Percentiles rank a stretch among this genome's conserved stretches.
phyloP scores from a whole-genome alignment of 1,140 invertebrate genomes.

The Triops longicaudatus region DNA sequence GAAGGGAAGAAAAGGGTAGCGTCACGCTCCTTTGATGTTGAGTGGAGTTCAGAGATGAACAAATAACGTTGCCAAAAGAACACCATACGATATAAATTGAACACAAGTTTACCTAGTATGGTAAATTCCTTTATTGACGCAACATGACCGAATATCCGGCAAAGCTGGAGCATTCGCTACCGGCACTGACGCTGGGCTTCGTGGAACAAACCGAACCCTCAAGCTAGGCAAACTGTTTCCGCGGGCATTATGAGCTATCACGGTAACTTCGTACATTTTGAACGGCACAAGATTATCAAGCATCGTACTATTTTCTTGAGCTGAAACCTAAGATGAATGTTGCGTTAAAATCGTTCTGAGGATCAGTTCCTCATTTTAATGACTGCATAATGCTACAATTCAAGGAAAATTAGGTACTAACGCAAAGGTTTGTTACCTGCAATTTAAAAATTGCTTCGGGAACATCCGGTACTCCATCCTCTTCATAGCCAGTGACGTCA shows the following conservation, averaged over 20 bases:
- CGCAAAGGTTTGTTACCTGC: neutral
- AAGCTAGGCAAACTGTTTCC: slow-evolving; percentile 65
- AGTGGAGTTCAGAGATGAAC: neutral
- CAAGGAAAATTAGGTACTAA: neutral
- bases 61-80: neutral
- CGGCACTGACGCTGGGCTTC: slow-evolving; percentile 47
- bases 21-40: neutral
- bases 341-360: slow-evolving; percentile 22
- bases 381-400: neutral
- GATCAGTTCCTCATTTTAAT: neutral
- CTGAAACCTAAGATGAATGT: slow-evolving; percentile 41
- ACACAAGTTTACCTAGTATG: slow-evolving; percentile 46
- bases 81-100: slow-evolving; percentile 23
- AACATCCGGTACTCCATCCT: neutral
- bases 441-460: slow-evolving; percentile 15
- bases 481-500: slow-evolving; percentile 19
- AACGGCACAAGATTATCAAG: slow-evolving; percentile 54
- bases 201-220: slow-evolving; percentile 55
- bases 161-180: slow-evolving; percentile 45
- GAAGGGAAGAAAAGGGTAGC: neutral
- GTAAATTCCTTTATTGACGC: slow-evolving; percentile 57
- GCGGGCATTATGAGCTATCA: slow-evolving; percentile 59
- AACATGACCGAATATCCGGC: slow-evolving; percentile 63
- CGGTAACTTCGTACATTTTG: slow-evolving; percentile 71
- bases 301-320: slow-evolving; percentile 48